Base-by-base conservation (phyloP, 1,140 invertebrate genomes). In the Helicoverpa armigera region DNA sequence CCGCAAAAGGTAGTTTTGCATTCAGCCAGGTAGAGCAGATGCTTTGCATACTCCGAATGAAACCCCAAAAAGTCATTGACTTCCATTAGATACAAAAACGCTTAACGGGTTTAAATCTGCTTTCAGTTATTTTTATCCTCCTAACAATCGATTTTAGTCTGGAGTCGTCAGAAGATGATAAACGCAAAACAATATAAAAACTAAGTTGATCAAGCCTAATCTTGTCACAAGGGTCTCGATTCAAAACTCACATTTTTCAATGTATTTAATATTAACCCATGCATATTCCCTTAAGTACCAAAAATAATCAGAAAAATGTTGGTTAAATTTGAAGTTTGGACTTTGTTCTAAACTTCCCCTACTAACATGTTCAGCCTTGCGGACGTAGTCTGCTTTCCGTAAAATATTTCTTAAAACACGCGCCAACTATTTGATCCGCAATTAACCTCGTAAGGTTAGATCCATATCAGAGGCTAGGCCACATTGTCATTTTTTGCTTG, bases 21-120 rank as follows among this genome's bases (percentile, higher is more conserved):
- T 53, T 58, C 54, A 60, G 31, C 31, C 72, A 58, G 31, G 72
- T 74, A 60, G 29, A 43, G 54, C 29, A 74, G 72, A 60, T 56
- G 53, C 60, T 74, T 60, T 61, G 72, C 53, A 75, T 75, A 43
- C 56, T 18, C 14, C 16, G 16, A 18, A 61, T 56, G 10, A 56
- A 54, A 35, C 48, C 31, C 56, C 35, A 23, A 23, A 75, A 75
- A 60, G 72, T 75, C 72, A 75, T 75, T 75, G 72, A 75, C 72
- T 61, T 65, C 31, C 31, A 58, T 75, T 75, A 23, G 2, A 54
- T 16, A 72, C 18, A 56, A 72, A 54, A 75, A 61, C 9, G 13
- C 5, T n/a, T 75, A 35, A 61, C 56, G 13, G 72, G 54, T 60
- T 75, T 75, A 67, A 16, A 48, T 11, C 7, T 48, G 10, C 23